Conservation (phyloP, 2,888 invertebrate genomes). For the Dolichomitus sp. region DNA sequence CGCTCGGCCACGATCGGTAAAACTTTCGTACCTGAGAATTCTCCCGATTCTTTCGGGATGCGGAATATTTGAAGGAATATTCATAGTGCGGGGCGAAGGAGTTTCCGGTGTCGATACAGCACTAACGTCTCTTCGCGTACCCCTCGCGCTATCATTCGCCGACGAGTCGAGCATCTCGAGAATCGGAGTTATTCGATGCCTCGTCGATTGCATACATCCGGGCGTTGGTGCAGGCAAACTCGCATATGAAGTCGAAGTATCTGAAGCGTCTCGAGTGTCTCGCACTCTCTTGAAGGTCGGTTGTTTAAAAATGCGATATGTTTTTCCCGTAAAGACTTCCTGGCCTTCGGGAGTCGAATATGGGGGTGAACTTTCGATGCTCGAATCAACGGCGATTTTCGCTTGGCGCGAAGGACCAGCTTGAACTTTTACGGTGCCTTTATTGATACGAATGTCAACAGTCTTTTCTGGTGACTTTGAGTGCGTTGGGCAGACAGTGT, state of each 20-base stretch:
- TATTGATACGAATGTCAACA: constrained; percentile 63
- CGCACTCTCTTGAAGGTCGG: constrained; percentile 59
- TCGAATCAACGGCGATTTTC: constrained; percentile 73
- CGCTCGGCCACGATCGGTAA: background rate
- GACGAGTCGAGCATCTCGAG: constrained; percentile 82
- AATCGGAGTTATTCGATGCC: constrained; percentile 77
- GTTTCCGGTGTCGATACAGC: constrained; percentile 84
- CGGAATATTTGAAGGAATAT: constrained; percentile 81
- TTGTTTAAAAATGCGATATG: constrained; percentile 71
- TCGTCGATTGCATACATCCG: constrained; percentile 65
- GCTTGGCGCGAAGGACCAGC: constrained; percentile 61
- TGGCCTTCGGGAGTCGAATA: constrained; percentile 69
- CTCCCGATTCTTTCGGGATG: constrained; percentile 72
- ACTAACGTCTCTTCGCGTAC: constrained; percentile 75
- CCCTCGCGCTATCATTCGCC: constrained; percentile 71
- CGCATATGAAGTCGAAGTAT: constrained; percentile 83
- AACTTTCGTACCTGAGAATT: constrained; percentile 69
- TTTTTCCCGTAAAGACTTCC: constrained; percentile 53
- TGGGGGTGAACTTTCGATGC: constrained; percentile 77
- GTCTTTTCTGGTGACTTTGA: constrained; percentile 48
- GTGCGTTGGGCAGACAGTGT: constrained; percentile 1
- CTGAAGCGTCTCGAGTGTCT: constrained; percentile 77
- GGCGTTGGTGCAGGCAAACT: constrained; percentile 78
- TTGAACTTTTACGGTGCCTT: constrained; percentile 67
- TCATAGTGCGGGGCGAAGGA: constrained; percentile 82